phyloP scores from a whole-genome alignment of 2,888 invertebrate genomes.

The Seira ritae region DNA sequence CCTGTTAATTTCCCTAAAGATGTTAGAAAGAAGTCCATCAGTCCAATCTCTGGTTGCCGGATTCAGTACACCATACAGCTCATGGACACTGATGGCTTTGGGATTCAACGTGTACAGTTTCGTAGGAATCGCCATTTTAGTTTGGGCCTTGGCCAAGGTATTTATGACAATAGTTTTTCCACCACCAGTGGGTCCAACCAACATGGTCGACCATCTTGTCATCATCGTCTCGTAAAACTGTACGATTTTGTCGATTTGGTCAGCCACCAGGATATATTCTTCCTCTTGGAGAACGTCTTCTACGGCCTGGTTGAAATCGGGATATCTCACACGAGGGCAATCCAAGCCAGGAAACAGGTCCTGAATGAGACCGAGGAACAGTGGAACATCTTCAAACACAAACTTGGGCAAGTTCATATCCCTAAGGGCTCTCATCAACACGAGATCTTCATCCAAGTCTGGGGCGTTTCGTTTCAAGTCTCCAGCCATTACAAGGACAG shows the following conservation, averaged over 20 bases:
- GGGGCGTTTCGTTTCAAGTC: constrained; percentile 87
- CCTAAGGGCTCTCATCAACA: constrained; percentile 92
- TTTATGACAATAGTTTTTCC: constrained; percentile 92
- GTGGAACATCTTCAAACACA: constrained; percentile 91
- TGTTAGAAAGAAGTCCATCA: constrained; percentile 92
- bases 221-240: constrained; percentile 97
- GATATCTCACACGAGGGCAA: constrained; percentile 91
- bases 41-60: constrained; percentile 93
- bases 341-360: constrained; percentile 94
- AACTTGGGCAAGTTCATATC: constrained; percentile 97
- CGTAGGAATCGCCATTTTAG: constrained; percentile 85
- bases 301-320: constrained; percentile 89
- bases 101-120: constrained; percentile 89
- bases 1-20: constrained; percentile 93
- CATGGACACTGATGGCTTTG: constrained; percentile 89
- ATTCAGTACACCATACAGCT: constrained; percentile 92
- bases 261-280: constrained; percentile 82
- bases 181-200: constrained; percentile 94
- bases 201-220: constrained; percentile 93
- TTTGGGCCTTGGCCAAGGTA: constrained; percentile 87
- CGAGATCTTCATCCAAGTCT: constrained; percentile 88
- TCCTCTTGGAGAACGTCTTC: constrained; percentile 81
- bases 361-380: constrained; percentile 90
- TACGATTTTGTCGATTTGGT: constrained; percentile 90
- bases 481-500: constrained; percentile 94